A percentile compares a stretch with the other conserved stretches of the same genome.
Conservation (phyloP, 2,797 vertebrate genomes). For the Liparis tanakae region DNA sequence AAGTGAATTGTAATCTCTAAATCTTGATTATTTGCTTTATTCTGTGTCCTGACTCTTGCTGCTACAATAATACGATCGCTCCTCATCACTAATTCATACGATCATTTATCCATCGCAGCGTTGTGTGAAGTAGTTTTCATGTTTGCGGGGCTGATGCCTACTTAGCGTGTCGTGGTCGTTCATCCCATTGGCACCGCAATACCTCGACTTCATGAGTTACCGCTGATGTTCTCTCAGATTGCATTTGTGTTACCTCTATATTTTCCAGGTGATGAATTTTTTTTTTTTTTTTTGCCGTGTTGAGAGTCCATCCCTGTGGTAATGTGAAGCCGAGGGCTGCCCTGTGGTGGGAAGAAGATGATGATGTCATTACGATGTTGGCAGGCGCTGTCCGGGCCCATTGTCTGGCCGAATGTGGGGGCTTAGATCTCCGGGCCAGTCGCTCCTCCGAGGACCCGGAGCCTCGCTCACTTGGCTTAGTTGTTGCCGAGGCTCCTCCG, state of each 20-base stretch:
- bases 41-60: not conserved
- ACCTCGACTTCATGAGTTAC: slow-evolving; percentile 28
- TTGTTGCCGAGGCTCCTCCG: slow-evolving; percentile 8
- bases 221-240: slow-evolving; percentile 40
- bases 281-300: not conserved
- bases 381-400: slow-evolving; percentile 11
- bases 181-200: slow-evolving; percentile 10
- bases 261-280: slow-evolving; percentile 36
- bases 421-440: slow-evolving; percentile 31
- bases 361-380: slow-evolving; percentile 34
- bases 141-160: not conserved
- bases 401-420: slow-evolving; percentile 39
- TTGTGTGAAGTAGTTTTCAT: slow-evolving; percentile 4
- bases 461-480: slow-evolving; percentile 28
- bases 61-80: not conserved
- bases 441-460: not conserved
- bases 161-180: not conserved
- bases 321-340: slow-evolving; percentile 30
- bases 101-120: not conserved
- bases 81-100: not conserved
- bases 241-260: slow-evolving; percentile 15
- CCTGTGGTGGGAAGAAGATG: slow-evolving; percentile 19
- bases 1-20: not conserved
- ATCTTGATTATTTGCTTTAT: not conserved
- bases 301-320: slow-evolving; percentile 21